Percentiles rank a stretch among this genome's conserved stretches.
phyloP scores from a whole-genome alignment of 2,888 invertebrate species.

The Perithous albicinctus region DNA sequence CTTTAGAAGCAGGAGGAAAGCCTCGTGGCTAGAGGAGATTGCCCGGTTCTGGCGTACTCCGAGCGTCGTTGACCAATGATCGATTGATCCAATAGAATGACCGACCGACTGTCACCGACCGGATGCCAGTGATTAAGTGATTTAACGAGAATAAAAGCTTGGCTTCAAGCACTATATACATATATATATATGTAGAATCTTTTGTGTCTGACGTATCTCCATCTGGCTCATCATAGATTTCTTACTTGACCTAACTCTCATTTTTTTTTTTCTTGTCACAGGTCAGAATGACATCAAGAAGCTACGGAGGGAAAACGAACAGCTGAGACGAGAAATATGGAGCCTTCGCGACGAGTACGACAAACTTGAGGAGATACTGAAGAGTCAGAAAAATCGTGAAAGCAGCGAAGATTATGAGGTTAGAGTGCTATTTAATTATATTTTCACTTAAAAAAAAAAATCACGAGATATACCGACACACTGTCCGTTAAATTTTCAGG shows the following conservation, averaged over 20 bases:
- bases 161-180: slow-evolving; percentile 11
- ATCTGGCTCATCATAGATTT: background rate
- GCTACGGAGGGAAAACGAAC: slow-evolving; percentile 94
- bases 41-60: slow-evolving; percentile 52
- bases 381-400: slow-evolving; percentile 80
- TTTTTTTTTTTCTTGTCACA: slow-evolving; percentile 79
- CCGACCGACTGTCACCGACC: slow-evolving; percentile 69
- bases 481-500: slow-evolving; percentile 66
- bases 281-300: slow-evolving; percentile 96
- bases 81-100: slow-evolving; percentile 76
- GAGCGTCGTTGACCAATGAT: slow-evolving; percentile 76
- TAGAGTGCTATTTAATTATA: slow-evolving; percentile 36
- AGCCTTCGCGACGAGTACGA: slow-evolving; percentile 95
- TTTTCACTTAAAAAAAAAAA: background rate
- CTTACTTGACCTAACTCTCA: slow-evolving; percentile 10
- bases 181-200: background rate
- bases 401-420: slow-evolving; percentile 82
- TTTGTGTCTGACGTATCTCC: slow-evolving; percentile 31
- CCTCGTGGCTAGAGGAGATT: slow-evolving; percentile 47
- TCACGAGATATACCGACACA: background rate
- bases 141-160: slow-evolving; percentile 68
- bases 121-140: slow-evolving; percentile 75
- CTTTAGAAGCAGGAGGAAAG: slow-evolving; percentile 44
- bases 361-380: slow-evolving; percentile 92
- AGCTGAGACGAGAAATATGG: slow-evolving; percentile 94